Base-by-base conservation (phyloP, 2,888 invertebrate genomes). In the Archips xylosteana region DNA sequence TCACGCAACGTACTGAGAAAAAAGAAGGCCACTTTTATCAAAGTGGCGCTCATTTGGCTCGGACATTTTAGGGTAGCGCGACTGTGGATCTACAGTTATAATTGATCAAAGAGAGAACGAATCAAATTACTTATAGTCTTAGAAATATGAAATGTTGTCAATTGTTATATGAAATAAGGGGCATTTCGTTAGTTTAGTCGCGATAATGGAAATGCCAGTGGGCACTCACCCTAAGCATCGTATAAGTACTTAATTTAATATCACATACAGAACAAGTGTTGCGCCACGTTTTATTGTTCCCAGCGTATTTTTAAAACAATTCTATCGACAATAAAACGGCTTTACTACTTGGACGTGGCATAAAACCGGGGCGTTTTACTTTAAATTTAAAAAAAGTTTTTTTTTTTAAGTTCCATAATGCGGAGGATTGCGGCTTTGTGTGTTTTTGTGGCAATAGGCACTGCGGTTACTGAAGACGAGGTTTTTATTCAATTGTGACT, bases 321-420 rank as follows among this genome's bases (percentile, higher is more conserved):
- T 72, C 57, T 63, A 63, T 68, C 39, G 57, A n/a, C 72, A 49
- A 72, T 72, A 72, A 72, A 71, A 72, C 34, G 68, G 47, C n/a
- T 72, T 72, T 63, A 68, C 57, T 62, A 2, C 36, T 2, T 13
- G 57, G 5, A 72, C 72, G 72, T 72, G 72, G 8, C 67, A 47
- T 63, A 68, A 68, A 72, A 54, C 23, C n/a, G 9, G 8, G 1
- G 9, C 15, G 42, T 54, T 57, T 51, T 36, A n/a, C n/a, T 49
- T 6, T 32, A 57, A 10, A 32, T 57, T 57, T 57, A 32, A 57
- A 23, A 57, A 23, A 57, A 32, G 2, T 15, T 10, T 32, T 57
- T 62, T 63, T 70, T 54, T 63, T 54, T 39, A 10, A 9, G 57
- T 63, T 63, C 45, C 34, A 54, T 3, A 12, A 32, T 57, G 57